Evolutionary conservation across 2,113 vertebrate species (phyloP).

Genomic region (Cyanistes caeruleus): DNA sequence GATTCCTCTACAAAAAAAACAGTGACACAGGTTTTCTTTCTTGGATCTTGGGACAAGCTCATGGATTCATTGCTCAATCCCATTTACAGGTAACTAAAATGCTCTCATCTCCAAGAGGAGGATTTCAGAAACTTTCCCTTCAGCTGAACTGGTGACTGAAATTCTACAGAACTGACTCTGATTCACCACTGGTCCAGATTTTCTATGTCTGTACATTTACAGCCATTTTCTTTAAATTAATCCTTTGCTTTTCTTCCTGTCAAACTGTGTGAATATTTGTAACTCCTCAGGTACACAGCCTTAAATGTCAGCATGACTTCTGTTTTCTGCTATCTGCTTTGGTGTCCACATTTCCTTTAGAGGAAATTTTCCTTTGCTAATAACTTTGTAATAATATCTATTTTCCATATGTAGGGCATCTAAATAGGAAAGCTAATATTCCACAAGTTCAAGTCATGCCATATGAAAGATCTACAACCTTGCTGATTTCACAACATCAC

Average conservation of each 20-base stretch:
- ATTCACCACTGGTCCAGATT: not conserved
- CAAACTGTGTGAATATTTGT: not conserved
- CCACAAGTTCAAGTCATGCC: not conserved
- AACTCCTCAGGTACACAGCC: not conserved
- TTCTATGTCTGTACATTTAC: not conserved
- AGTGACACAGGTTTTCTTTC: not conserved
- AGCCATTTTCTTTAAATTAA: not conserved
- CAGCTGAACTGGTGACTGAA: not conserved
- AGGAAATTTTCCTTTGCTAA: not conserved
- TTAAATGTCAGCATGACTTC: not conserved
- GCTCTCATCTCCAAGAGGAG: not conserved
- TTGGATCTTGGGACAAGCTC: not conserved
- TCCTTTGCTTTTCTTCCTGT: not conserved
- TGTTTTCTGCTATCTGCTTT: not conserved
- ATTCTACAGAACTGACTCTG: not conserved
- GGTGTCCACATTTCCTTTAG: not conserved
- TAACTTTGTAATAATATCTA: not conserved
- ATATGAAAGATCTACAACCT: not conserved
- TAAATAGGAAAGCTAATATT: not conserved
- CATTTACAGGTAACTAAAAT: not conserved
- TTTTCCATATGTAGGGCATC: not conserved
- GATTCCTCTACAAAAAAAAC: not conserved
- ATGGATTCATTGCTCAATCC: not conserved
- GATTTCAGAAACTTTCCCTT: not conserved
- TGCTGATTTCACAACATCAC: not conserved